Evolutionary conservation across 2,888 invertebrate genomes (phyloP).

Genomic region (Heliconius ethilla): DNA sequence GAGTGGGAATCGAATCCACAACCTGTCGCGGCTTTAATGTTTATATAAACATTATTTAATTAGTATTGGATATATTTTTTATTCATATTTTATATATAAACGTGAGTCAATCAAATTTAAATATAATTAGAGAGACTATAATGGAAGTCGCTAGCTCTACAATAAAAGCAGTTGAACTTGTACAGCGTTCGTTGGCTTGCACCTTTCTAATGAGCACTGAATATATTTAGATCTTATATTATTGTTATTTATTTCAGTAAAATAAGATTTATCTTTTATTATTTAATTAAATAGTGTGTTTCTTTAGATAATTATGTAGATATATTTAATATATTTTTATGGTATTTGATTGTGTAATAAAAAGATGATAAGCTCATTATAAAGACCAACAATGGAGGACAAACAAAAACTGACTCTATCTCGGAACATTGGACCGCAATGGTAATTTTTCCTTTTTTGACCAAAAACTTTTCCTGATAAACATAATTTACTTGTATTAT

Average conservation of each 20-base stretch:
- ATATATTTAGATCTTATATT: slow-evolving; percentile 27
- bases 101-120: slow-evolving; percentile 30
- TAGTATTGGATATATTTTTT: too few species aligned
- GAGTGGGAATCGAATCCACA: too few species aligned
- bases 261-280: slow-evolving; percentile 1
- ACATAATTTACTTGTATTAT: neutral
- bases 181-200: slow-evolving; percentile 48
- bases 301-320: too few species aligned
- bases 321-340: too few species aligned
- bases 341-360: too few species aligned
- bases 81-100: neutral
- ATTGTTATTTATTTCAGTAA: neutral
- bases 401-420: neutral
- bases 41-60: too few species aligned
- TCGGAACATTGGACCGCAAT: neutral
- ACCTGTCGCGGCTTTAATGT: too few species aligned
- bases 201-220: slow-evolving; percentile 53
- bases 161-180: slow-evolving; percentile 67
- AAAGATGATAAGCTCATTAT: neutral
- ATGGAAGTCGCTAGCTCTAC: slow-evolving; percentile 37
- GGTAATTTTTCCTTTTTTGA: neutral
- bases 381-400: neutral
- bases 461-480: neutral
- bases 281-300: neutral
- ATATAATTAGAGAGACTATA: slow-evolving; percentile 37